These are phyloP conservation scores for Synergus laeviventris DNA, from an alignment of 2,888 invertebrate species.

Conservation along the genomic window DNA sequence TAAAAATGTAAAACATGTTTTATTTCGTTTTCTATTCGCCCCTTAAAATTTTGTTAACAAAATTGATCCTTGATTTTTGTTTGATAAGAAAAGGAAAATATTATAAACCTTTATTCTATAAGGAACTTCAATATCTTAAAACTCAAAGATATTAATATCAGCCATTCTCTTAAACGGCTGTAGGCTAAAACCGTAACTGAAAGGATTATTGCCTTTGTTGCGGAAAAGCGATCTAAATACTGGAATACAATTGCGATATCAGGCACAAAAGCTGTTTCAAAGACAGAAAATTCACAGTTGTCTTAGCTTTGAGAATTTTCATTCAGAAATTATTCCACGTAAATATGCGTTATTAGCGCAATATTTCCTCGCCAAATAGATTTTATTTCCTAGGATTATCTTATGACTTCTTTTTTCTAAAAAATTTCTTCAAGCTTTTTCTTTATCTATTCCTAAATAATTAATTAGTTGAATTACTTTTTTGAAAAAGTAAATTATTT, in stretches of 20 bases:
- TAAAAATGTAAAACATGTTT: too few relatives aligned
- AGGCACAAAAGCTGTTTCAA: constrained; percentile 24
- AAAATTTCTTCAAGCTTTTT: not conserved
- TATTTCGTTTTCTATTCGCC: too few relatives aligned
- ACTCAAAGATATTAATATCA: constrained; percentile 18
- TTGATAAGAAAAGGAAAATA: not conserved
- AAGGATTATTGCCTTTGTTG: constrained; percentile 27
- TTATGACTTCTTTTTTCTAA: not conserved
- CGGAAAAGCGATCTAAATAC: constrained; percentile 22
- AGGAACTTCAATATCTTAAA: constrained; percentile 14
- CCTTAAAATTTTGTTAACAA: too few relatives aligned
- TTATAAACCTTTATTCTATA: not conserved
- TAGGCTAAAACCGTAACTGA: constrained; percentile 18
- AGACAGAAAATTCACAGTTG: not conserved
- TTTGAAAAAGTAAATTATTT: not conserved
- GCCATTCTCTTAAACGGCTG: constrained; percentile 27
- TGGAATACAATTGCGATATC: not conserved
- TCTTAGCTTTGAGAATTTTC: not conserved
- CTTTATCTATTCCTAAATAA: too few relatives aligned
- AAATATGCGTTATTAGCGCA: not conserved
- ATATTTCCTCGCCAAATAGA: not conserved
- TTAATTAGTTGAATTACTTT: too few relatives aligned
- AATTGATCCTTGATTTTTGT: too few relatives aligned
- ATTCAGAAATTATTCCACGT: not conserved
- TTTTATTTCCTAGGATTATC: not conserved